Conservation (phyloP, 2,888 invertebrate species). For the Cerceris rybyensis region DNA sequence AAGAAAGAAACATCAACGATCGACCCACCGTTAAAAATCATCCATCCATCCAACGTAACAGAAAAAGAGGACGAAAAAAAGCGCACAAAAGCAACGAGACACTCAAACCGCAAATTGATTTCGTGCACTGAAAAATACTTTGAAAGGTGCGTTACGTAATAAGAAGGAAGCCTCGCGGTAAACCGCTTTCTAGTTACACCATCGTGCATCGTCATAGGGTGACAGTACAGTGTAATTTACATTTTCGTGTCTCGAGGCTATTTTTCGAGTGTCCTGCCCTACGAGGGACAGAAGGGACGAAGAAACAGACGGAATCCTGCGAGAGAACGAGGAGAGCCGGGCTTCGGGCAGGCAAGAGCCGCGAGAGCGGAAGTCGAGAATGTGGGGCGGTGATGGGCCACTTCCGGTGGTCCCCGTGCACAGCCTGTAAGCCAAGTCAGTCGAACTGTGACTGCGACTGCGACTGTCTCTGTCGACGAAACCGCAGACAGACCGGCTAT, state of each 20-base stretch:
- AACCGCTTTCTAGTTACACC: background rate
- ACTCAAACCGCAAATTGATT: too few species aligned
- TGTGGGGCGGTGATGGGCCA: constrained; percentile 79
- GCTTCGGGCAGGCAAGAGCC: constrained; percentile 45
- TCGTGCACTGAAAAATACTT: too few species aligned
- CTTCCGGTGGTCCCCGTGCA: constrained; percentile 77
- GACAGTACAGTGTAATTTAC: constrained; percentile 29
- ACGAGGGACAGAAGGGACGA: background rate
- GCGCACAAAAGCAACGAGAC: too few species aligned
- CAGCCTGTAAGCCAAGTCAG: constrained; percentile 66
- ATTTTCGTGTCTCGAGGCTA: constrained; percentile 15
- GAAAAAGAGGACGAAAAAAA: too few species aligned
- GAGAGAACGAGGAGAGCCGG: constrained; percentile 16
- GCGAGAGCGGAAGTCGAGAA: constrained; percentile 75
- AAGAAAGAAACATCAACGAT: too few species aligned
- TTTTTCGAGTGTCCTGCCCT: constrained; percentile 24
- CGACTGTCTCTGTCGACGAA: constrained; percentile 59
- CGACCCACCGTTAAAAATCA: too few species aligned
- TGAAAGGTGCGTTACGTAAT: background rate
- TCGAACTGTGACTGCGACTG: constrained; percentile 59
- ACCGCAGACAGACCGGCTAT: constrained; percentile 75
- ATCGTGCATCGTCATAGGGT: background rate
- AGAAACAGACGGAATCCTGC: constrained; percentile 19
- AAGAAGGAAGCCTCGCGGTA: background rate
- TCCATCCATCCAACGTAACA: too few species aligned